Base-by-base conservation (phyloP, 2,888 invertebrate genomes). In the Drosophila rubida region DNA sequence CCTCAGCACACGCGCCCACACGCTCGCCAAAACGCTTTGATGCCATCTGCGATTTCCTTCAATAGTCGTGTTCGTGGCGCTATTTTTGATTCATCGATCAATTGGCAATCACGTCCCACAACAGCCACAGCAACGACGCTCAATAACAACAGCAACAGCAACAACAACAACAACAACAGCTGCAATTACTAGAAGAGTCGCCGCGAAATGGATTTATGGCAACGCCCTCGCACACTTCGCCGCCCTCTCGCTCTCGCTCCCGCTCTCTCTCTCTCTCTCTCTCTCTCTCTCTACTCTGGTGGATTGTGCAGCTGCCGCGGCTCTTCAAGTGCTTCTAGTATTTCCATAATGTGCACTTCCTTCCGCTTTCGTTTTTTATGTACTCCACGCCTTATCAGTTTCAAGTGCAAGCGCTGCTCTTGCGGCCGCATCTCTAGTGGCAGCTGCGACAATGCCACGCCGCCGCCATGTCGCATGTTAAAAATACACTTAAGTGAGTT, bases 81-180 rank as follows among this genome's bases (percentile, higher is more conserved):
- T 74, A 68, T 86, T 80, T 87, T 80, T 64, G 66, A 82, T 88
- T 63, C 68, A 88, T 70, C 69, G 77, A 84, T 81, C 87, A 66
- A 87, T 78, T 74, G 82, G 57, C 74, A 60, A 62, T 83, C 77
- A 78, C 78, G 83, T 81, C 13, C 25, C 61, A 54, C 27, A 7
- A 49, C 45, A 37, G 9, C 49, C n/a, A n/a, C n/a, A n/a, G n/a
- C n/a, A n/a, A n/a, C n/a, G n/a, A n/a, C n/a, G n/a, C n/a, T n/a
- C n/a, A n/a, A n/a, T n/a, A 46, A 2, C 11, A 50, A 14, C 35
- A 50, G 25, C 30, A 54, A 22, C 45, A 66, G n/a, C 41, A 55
- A 22, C n/a, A 32, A 32, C 4, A 32, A n/a, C 41, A 54, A 42
- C 42, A 58, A n/a, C 25, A 13, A 32, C 22, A 55, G 50, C 23